A percentile compares a stretch with the other conserved stretches of the same genome.
phyloP scores from a whole-genome alignment of 2,797 vertebrate genomes.

The Hoplostethus mediterraneus region DNA sequence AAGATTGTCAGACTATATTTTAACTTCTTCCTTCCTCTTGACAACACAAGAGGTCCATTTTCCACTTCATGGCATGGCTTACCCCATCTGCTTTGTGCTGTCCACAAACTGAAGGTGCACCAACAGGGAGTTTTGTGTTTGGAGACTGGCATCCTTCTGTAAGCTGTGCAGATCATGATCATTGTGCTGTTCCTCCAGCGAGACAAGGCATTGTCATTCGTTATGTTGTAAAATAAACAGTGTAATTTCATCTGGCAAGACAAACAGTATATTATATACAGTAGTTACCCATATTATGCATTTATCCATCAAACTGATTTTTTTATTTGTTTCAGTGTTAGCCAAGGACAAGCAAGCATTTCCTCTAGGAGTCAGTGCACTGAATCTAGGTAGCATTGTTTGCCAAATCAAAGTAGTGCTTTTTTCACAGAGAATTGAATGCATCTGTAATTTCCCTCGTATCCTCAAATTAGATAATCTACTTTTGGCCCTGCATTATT shows the following conservation, averaged over 20 bases:
- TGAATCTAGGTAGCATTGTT: too few relatives aligned
- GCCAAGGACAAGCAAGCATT: not conserved
- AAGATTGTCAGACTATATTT: constrained; percentile 63
- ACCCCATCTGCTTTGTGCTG: constrained; percentile 77
- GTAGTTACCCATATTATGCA: not conserved
- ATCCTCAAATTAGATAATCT: not conserved
- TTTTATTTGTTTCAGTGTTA: constrained; percentile 6
- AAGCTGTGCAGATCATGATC: constrained; percentile 63
- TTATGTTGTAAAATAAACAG: constrained; percentile 38
- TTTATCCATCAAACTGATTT: not conserved
- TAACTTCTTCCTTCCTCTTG: constrained; percentile 73
- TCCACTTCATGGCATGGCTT: constrained; percentile 84
- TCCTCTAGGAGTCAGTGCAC: too few relatives aligned
- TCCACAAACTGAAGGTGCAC: constrained; percentile 73
- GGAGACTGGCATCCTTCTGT: constrained; percentile 66
- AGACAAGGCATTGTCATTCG: constrained; percentile 51
- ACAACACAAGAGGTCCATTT: constrained; percentile 86
- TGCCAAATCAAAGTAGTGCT: too few relatives aligned
- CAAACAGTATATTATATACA: not conserved
- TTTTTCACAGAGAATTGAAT: too few relatives aligned
- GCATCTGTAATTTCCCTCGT: too few relatives aligned
- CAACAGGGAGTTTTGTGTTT: constrained; percentile 65
- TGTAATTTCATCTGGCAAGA: constrained; percentile 46
- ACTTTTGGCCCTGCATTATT: not conserved
- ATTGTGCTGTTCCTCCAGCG: constrained; percentile 50